Percentiles rank a stretch among this genome's conserved stretches.
Conservation (phyloP, 2,888 invertebrate genomes). For the Leucozona laternaria region DNA sequence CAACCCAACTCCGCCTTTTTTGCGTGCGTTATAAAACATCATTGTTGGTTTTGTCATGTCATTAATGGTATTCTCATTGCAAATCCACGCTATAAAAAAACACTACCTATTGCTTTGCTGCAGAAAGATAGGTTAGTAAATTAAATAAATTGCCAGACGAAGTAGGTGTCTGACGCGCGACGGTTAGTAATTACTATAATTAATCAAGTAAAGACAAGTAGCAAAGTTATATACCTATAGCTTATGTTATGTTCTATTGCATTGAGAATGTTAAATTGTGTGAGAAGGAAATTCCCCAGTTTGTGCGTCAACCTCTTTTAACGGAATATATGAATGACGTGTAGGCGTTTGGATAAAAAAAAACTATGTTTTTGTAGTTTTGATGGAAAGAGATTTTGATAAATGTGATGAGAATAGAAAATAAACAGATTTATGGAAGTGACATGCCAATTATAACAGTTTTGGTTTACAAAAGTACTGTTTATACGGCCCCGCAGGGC, state of each 20-base stretch:
- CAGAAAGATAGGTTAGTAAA: not conserved
- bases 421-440: too few relatives aligned
- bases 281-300: not conserved
- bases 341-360: not conserved
- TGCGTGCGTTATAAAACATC: slow-evolving; percentile 1
- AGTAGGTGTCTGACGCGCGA: slow-evolving; percentile 45
- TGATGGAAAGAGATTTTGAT: not conserved
- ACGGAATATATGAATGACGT: not conserved
- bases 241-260: not conserved
- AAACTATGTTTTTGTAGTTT: not conserved
- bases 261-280: not conserved
- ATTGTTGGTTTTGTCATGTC: slow-evolving; percentile 8
- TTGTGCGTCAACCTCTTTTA: not conserved
- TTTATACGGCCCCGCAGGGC: too few relatives aligned
- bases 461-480: too few relatives aligned
- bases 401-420: not conserved
- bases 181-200: slow-evolving; percentile 58
- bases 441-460: too few relatives aligned
- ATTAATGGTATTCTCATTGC: not conserved
- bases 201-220: slow-evolving; percentile 45
- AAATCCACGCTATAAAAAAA: not conserved
- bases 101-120: slow-evolving; percentile 6
- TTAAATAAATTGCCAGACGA: slow-evolving; percentile 25
- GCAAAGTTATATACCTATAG: not conserved
- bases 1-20: slow-evolving; percentile 34